phyloP scores from a whole-genome alignment of 1,140 invertebrate species.

The Hermetia illucens region DNA sequence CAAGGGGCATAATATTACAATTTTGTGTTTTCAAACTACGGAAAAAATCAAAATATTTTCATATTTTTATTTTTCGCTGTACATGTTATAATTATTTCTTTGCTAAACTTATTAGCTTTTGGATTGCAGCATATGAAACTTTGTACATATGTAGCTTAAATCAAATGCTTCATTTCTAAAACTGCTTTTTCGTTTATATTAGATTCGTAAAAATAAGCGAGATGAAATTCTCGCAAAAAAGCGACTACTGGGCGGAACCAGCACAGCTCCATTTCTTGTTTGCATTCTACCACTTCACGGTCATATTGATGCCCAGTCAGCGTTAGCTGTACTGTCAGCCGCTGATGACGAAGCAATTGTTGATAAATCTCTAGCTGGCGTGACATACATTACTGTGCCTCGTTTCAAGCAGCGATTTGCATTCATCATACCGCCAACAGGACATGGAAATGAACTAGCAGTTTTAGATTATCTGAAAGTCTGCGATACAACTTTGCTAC shows the following conservation, averaged over 20 bases:
- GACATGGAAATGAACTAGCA: conserved; percentile 52
- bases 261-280: conserved; percentile 60
- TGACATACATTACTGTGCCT: conserved; percentile 58
- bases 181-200: conserved; percentile 15
- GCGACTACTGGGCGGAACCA: conserved; percentile 52
- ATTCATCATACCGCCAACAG: conserved; percentile 52
- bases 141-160: too few species aligned
- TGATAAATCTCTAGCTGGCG: conserved; percentile 41
- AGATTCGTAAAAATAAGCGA: conserved; percentile 67
- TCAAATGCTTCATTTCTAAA: background rate
- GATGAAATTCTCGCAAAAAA: conserved; percentile 66
- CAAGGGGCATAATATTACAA: too few species aligned
- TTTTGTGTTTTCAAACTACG: too few species aligned
- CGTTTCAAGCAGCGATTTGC: conserved; percentile 76
- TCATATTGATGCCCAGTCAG: conserved; percentile 44
- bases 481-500: conserved; percentile 63
- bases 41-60: too few species aligned
- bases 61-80: too few species aligned
- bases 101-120: too few species aligned
- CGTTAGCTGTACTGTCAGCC: conserved; percentile 48
- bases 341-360: conserved; percentile 54
- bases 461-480: conserved; percentile 74
- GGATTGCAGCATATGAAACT: too few species aligned
- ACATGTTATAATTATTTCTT: too few species aligned
- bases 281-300: conserved; percentile 58